Percentiles rank a stretch among this genome's conserved stretches.
Evolutionary conservation across 2,113 vertebrate species (phyloP).

Genomic region (Dipodomys spectabilis): DNA sequence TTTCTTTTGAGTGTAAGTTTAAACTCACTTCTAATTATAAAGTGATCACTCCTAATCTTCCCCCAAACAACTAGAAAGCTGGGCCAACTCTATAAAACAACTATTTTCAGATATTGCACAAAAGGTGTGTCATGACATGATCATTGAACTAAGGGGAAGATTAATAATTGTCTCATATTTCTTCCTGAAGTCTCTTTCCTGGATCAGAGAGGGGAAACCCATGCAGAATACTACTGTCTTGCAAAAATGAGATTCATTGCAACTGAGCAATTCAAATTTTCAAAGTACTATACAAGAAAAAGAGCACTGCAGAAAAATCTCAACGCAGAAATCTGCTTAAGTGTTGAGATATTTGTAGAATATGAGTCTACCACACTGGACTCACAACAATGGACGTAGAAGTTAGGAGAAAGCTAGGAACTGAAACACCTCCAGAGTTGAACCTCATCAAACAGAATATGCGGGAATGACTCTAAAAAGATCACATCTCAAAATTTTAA

Average conservation of each 20-base stretch:
- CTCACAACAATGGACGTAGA: not conserved
- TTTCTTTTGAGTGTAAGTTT: slow-evolving; percentile 2
- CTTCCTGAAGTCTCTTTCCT: not conserved
- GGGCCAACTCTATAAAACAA: not conserved
- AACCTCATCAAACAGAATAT: not conserved
- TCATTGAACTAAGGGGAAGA: slow-evolving; percentile 21
- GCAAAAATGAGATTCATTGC: not conserved
- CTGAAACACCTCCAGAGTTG: not conserved
- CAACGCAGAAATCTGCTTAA: not conserved
- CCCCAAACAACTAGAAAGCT: slow-evolving; percentile 10
- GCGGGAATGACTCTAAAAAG: not conserved
- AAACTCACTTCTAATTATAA: not conserved
- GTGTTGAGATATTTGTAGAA: not conserved
- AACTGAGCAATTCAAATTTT: not conserved
- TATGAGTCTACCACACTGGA: not conserved
- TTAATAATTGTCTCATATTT: not conserved
- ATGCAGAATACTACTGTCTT: not conserved
- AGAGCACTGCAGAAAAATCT: not conserved
- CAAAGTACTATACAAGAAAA: not conserved
- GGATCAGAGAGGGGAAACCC: not conserved
- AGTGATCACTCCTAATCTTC: not conserved
- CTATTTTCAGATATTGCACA: slow-evolving; percentile 7
- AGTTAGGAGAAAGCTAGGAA: not conserved
- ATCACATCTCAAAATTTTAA: slow-evolving; percentile 20
- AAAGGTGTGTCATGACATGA: not conserved